Percentiles rank a stretch among this genome's conserved stretches.
These are phyloP conservation scores for Pimpla rufipes DNA, from an alignment of 2,888 invertebrate genomes.

Conservation along the genomic window DNA sequence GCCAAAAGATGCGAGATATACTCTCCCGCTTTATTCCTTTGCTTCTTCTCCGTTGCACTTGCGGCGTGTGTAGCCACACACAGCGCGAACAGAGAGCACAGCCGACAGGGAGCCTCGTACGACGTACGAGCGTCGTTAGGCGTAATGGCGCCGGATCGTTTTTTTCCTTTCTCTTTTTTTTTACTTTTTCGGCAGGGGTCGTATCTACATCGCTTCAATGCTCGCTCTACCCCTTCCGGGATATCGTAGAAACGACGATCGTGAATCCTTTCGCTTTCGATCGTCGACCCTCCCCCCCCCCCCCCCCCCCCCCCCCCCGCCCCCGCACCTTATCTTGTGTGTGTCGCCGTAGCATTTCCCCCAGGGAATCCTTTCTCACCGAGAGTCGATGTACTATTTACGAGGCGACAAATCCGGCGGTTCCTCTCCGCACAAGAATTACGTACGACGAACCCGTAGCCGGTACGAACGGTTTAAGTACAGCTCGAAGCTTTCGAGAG, in stretches of 20 bases:
- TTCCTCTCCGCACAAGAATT: conserved; percentile 49
- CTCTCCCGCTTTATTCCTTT: conserved; percentile 21
- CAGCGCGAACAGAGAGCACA: conserved; percentile 21
- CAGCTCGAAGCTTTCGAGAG: background rate
- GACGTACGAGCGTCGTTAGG: conserved; percentile 74
- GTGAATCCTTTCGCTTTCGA: conserved; percentile 61
- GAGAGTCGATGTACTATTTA: conserved; percentile 58
- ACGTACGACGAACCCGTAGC: conserved; percentile 3
- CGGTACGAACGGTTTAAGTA: background rate
- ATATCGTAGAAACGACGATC: conserved; percentile 59
- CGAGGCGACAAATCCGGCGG: conserved; percentile 61
- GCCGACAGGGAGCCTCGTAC: conserved; percentile 58
- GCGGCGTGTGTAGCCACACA: conserved; percentile 12
- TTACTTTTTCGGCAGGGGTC: conserved; percentile 15
- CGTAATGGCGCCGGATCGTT: conserved; percentile 72
- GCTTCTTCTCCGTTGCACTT: conserved; percentile 1
- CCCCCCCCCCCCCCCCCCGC: conserved; percentile 2
- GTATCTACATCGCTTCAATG: conserved; percentile 44
- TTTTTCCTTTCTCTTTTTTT: conserved; percentile 48
- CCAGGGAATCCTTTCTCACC: conserved; percentile 47
- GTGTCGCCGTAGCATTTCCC: conserved; percentile 36
- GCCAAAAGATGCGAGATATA: conserved; percentile 67
- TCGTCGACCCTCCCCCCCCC: conserved; percentile 33
- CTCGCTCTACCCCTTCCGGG: conserved; percentile 35
- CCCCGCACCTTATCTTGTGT: background rate